Percentiles rank a stretch among this genome's conserved stretches.
Conservation (phyloP, 2,888 invertebrate species). For the Eupithecia dodoneata region DNA sequence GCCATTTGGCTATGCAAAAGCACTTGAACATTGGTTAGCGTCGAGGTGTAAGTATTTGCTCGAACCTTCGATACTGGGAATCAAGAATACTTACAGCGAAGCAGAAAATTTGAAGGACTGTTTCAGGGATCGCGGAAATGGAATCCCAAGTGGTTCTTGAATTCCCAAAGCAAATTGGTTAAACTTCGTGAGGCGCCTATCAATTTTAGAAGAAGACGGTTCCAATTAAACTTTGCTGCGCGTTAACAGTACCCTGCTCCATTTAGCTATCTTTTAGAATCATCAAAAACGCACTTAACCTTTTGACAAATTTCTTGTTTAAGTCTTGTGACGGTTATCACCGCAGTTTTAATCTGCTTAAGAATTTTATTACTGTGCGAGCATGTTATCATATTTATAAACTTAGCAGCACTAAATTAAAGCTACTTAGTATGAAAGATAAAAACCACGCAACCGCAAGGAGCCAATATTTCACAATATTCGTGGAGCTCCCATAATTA, state of each 20-base stretch:
- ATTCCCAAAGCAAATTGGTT: conserved; percentile 69
- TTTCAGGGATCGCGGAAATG: conserved; percentile 57
- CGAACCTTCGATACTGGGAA: conserved; percentile 30
- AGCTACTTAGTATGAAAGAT: conserved; percentile 1
- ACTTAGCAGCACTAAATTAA: not conserved
- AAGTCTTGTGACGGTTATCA: not conserved
- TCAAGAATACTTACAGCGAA: conserved; percentile 37
- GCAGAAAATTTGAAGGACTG: conserved; percentile 54
- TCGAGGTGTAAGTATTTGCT: conserved; percentile 35
- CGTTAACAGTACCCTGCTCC: conserved; percentile 46
- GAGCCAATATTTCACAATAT: conserved; percentile 1
- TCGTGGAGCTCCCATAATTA: conserved; percentile 15
- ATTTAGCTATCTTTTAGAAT: conserved; percentile 34
- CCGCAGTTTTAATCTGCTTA: not conserved
- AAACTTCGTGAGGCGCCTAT: conserved; percentile 68
- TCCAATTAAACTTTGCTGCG: conserved; percentile 77
- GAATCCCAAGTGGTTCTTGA: conserved; percentile 58
- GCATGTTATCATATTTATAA: not conserved
- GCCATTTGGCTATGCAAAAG: conserved; percentile 21
- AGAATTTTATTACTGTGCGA: not conserved
- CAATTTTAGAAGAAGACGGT: conserved; percentile 75
- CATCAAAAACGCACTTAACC: conserved; percentile 32
- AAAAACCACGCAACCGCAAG: not conserved
- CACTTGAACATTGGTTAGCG: conserved; percentile 31
- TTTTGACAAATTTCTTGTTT: conserved; percentile 21